A percentile compares a stretch with the other conserved stretches of the same genome.
phyloP scores from a whole-genome alignment of 2,113 vertebrate species.

The Phocoena sinus region DNA sequence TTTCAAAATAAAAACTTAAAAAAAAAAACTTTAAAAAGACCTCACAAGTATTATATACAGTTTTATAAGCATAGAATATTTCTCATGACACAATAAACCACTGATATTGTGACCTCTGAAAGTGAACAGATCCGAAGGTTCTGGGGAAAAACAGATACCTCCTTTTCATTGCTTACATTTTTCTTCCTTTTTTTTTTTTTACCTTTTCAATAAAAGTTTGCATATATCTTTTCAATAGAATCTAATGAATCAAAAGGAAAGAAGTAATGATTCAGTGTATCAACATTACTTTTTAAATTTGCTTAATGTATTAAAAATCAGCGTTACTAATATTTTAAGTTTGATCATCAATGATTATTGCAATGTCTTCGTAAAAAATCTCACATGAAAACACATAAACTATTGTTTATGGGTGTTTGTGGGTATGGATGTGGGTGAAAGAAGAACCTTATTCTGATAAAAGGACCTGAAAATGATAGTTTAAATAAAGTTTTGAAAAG shows the following conservation, averaged over 20 bases:
- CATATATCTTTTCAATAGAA: not conserved
- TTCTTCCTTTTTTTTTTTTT: not conserved
- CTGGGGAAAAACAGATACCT: not conserved
- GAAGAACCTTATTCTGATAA: too few relatives aligned
- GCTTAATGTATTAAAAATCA: constrained; percentile 17
- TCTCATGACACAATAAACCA: not conserved
- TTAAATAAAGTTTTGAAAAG: not conserved
- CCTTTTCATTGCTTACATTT: not conserved
- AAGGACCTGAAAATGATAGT: not conserved
- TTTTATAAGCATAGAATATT: not conserved
- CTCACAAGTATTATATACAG: not conserved
- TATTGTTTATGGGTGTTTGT: not conserved
- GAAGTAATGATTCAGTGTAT: not conserved
- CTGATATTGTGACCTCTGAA: not conserved
- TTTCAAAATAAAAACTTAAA: not conserved
- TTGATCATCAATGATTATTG: not conserved
- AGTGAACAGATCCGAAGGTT: not conserved
- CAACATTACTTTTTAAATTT: not conserved
- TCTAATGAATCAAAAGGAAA: not conserved
- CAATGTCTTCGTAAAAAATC: not conserved
- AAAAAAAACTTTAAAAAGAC: not conserved
- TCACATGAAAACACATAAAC: not conserved
- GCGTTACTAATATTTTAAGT: not conserved
- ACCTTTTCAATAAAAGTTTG: not conserved
- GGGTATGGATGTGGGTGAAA: not conserved